Base-by-base conservation (phyloP, 2,797 vertebrate genomes). In the Melopsittacus undulatus region DNA sequence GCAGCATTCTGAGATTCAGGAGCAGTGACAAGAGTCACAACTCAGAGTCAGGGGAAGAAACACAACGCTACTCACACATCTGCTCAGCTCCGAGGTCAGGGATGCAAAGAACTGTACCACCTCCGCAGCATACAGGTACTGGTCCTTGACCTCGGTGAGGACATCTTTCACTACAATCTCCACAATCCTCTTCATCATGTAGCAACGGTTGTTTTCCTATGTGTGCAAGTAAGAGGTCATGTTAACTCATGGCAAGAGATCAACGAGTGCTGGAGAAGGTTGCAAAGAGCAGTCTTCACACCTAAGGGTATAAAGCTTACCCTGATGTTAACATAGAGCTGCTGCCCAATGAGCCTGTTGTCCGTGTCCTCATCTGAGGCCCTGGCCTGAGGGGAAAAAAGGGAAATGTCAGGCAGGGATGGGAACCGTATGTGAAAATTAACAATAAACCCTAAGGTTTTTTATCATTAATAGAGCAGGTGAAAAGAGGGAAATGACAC, bases 181-280 rank as follows among this genome's bases (percentile, higher is more conserved):
- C 19, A 97, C 97, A 92, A 98, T 97, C 83, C 98, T 98, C 93
- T 98, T 98, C 97, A 99, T 98, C 91, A 99, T 72, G 72, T 98
- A 99, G 97, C 98, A 99, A 84, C n/a, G 97, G 51, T 97, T 97
- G 72, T 81, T 67, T 74, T 85, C 79, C 97, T 98, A 56, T 56
- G 94, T 22, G 38, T 30, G 9, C 36, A 79, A 73, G 19, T 59
- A 83, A 49, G 38, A 83, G 27, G 4, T 75, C 34, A 26, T 0
- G 17, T 70, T 64, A 76, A 91, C 86, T 29, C 48, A 52, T 7
- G 29, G 57, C 24, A 57, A 78, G n/a, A 84, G 21, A 83, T 10
- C 13, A 13, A 18, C 0, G 4, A 83, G 18, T 14, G 62, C 49
- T 57, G 70, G 59, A 87, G 70, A 72, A 66, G 30, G 18, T 19